Conservation (phyloP, 2,888 invertebrate genomes). For the Phymatocera aterrima region DNA sequence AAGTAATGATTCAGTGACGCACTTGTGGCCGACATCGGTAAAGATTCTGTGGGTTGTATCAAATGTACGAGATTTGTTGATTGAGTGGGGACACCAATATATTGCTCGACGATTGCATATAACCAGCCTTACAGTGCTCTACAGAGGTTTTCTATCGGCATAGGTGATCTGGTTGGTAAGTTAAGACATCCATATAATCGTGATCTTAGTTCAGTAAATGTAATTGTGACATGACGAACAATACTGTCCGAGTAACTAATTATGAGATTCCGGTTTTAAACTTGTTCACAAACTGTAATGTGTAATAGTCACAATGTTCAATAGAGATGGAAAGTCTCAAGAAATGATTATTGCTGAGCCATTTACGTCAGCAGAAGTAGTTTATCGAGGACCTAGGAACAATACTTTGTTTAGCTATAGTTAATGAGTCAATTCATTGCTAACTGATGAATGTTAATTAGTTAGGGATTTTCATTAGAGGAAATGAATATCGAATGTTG, state of each 20-base stretch:
- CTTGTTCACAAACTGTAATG: no score
- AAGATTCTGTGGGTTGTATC: constrained; percentile 30
- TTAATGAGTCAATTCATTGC: no score
- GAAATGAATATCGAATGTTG: no score
- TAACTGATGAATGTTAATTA: no score
- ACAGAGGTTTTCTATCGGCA: constrained; percentile 5
- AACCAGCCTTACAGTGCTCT: background rate
- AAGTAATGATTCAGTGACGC: constrained; percentile 6
- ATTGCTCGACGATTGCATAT: background rate
- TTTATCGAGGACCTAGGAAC: no score
- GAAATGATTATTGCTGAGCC: no score
- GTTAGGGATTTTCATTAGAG: no score
- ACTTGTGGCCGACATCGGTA: constrained; percentile 22
- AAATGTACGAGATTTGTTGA: background rate
- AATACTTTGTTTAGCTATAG: no score
- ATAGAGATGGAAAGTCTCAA: no score
- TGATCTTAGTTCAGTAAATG: background rate
- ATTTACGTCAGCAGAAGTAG: no score
- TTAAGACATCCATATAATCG: background rate
- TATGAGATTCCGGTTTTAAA: background rate
- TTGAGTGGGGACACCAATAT: constrained; percentile 10
- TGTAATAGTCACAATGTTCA: no score
- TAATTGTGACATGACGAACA: background rate
- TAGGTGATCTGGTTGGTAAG: constrained; percentile 8
- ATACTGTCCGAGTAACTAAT: background rate